Percentiles rank a stretch among this genome's conserved stretches.
Evolutionary conservation across 2,797 vertebrate genomes (phyloP).

Genomic region (Pachyuromys duprasi): DNA sequence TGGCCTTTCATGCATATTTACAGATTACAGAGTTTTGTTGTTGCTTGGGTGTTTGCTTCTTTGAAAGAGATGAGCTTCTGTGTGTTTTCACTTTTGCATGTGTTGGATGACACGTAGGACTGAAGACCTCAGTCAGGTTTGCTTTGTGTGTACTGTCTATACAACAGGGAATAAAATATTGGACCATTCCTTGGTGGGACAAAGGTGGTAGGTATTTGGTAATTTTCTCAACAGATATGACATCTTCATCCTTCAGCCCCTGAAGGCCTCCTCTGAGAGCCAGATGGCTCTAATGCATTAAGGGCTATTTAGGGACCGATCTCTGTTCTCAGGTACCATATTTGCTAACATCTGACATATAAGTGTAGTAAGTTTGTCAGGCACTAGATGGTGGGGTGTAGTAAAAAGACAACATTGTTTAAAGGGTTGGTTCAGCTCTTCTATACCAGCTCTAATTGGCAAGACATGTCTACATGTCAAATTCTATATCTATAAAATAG

Average conservation of each 20-base stretch:
- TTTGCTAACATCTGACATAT: neutral
- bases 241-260: neutral
- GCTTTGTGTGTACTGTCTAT: neutral
- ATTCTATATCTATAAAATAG: conserved; percentile 25
- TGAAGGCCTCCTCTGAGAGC: neutral
- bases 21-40: neutral
- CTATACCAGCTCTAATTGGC: neutral
- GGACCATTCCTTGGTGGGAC: neutral
- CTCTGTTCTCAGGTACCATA: neutral
- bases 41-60: neutral
- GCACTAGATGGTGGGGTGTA: neutral
- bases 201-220: neutral
- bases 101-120: neutral
- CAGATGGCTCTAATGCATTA: neutral
- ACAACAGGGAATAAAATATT: neutral
- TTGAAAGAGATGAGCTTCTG: neutral
- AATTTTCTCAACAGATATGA: neutral
- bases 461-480: neutral
- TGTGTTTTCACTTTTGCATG: neutral
- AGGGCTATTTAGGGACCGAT: neutral
- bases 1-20: neutral
- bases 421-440: neutral
- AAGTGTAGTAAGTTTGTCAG: neutral
- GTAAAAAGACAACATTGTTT: neutral
- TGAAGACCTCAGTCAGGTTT: neutral